These are phyloP conservation scores for Trachythela sp. DNA, from an alignment of 64 coral and sea anemone species.

Conservation along the genomic window DNA sequence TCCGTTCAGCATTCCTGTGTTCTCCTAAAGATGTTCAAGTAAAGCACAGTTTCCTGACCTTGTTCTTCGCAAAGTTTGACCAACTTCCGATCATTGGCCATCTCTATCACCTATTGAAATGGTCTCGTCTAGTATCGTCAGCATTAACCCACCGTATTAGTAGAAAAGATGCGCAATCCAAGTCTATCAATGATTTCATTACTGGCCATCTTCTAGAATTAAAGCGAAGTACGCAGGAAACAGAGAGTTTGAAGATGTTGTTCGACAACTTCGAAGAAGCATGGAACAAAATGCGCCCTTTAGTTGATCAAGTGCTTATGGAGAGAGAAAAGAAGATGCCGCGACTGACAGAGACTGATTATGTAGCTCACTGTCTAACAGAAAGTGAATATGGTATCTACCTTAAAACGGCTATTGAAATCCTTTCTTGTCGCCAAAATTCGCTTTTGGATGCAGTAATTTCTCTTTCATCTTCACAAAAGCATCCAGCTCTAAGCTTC, in stretches of 20 bases:
- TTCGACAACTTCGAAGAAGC: conserved; percentile 66
- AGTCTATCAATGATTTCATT: conserved; percentile 54
- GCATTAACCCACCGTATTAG: neutral
- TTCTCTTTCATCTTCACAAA: conserved; percentile 24
- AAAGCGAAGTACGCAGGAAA: neutral
- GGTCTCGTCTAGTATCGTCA: neutral
- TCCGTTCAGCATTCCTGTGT: neutral
- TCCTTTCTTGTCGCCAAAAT: conserved; percentile 61
- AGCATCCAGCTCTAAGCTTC: conserved; percentile 51
- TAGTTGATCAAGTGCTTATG: neutral
- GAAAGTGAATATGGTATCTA: conserved; percentile 63
- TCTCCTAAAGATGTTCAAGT: neutral
- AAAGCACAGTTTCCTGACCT: neutral
- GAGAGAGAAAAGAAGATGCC: conserved; percentile 23
- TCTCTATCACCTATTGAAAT: neutral
- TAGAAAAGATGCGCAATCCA: neutral
- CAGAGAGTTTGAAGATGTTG: conserved; percentile 22
- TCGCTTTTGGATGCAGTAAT: conserved; percentile 46
- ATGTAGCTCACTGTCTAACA: conserved; percentile 64
- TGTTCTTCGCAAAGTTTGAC: neutral
- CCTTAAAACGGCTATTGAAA: conserved; percentile 44
- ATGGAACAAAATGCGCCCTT: conserved; percentile 57
- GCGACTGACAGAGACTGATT: conserved; percentile 54
- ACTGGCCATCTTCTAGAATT: conserved; percentile 25
- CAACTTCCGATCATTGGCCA: neutral